Evolutionary conservation across 2,797 vertebrate species (phyloP), one percentile per base, ranked within the genome.

Genomic region (Salarias fasciatus): DNA sequence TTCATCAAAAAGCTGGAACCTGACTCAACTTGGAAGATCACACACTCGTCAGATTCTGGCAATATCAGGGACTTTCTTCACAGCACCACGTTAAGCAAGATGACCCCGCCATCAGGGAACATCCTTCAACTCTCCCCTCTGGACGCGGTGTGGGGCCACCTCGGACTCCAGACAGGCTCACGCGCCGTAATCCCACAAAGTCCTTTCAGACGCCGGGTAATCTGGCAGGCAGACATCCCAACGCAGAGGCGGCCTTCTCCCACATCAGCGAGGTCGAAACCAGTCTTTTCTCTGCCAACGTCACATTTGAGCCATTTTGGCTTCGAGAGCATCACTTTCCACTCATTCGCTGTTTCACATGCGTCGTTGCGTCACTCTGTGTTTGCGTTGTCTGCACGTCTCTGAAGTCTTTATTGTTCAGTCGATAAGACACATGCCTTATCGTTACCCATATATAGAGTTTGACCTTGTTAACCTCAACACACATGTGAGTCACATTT

Each of bases 121-220:
- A 75, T 59, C 71, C 67, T 55, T 36, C 28, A 42, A 8, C 29
- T 10, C 18, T 28, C 36, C 6, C 47, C 46, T 18, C 30, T 8
- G 51, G 45, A 62, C 55, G 2, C 46, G 50, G 63, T 41, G 28
- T 47, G 72, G 73, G 72, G 70, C 63, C 60, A 45, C 70, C 54
- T 82, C 68, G 77, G 73, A 66, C 75, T 84, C 69, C 71, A 89
- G 89, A 90, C 86, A 71, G 83, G 84, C 80, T 86, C 84, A 85
- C 63, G 68, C 68, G 37, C 48, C 24, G 53, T 91, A 92, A 91
- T 91, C 90, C 81, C 52, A 52, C 75, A 83, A 88, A 86, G 78
- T 84, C 86, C 81, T 86, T 67, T 51, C 81, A 76, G 69, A 76
- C 75, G 73, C 4, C 28, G 0, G 55, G 58, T 91, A 92, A 92